phyloP scores from a whole-genome alignment of 2,113 vertebrate species.

The Nibea albiflora region DNA sequence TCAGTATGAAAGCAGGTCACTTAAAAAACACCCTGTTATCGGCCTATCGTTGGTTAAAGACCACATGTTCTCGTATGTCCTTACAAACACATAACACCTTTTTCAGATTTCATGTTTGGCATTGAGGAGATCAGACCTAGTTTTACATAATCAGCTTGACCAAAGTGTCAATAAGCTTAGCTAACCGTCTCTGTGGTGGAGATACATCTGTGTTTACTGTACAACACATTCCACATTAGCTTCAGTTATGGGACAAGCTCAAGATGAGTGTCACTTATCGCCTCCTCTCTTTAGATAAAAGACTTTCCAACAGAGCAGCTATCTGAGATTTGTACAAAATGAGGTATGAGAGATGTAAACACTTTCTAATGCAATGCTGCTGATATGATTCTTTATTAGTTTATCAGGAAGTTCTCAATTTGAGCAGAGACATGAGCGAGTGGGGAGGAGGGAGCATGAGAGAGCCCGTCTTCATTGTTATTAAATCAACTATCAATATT shows the following conservation, averaged over 20 bases:
- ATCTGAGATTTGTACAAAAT: background rate
- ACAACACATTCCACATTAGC: background rate
- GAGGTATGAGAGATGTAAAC: background rate
- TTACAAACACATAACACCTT: background rate
- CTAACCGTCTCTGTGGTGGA: background rate
- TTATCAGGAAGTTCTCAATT: background rate
- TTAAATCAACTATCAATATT: background rate
- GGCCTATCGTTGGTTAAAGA: background rate
- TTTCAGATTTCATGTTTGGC: background rate
- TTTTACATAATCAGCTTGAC: conserved; percentile 9
- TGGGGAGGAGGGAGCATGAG: background rate
- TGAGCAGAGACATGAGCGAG: background rate
- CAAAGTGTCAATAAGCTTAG: background rate
- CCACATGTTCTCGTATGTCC: background rate
- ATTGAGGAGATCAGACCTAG: background rate
- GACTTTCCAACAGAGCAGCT: background rate
- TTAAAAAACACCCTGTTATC: background rate
- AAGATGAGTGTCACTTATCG: conserved; percentile 8
- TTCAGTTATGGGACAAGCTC: background rate
- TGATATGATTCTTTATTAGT: background rate
- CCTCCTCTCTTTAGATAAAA: conserved; percentile 1
- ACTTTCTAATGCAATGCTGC: background rate
- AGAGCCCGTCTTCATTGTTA: background rate
- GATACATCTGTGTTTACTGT: conserved; percentile 11
- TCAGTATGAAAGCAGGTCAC: background rate